Conservation (phyloP, 2,888 invertebrate species). For the Aspidapion aeneum region DNA sequence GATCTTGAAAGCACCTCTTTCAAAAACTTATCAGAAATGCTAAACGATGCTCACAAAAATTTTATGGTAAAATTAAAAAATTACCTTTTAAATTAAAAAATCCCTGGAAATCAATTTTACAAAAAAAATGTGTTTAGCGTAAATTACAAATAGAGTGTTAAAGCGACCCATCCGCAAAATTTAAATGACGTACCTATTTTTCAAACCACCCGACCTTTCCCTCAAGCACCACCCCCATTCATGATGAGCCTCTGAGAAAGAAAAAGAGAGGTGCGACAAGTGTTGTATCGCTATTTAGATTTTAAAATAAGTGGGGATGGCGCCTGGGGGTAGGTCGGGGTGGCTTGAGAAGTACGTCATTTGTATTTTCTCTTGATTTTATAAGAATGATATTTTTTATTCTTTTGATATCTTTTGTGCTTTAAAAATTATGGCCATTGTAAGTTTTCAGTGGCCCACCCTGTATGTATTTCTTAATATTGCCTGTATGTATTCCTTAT, state of each 20-base stretch:
- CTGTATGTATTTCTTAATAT: no score
- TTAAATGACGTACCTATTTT: not conserved
- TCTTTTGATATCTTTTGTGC: not conserved
- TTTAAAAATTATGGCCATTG: not conserved
- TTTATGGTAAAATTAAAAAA: not conserved
- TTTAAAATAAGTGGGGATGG: not conserved
- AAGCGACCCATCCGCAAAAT: not conserved
- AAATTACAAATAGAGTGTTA: no score
- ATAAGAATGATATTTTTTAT: not conserved
- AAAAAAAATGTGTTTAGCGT: no score
- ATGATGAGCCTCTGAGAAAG: no score
- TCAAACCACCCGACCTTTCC: not conserved
- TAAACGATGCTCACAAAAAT: not conserved
- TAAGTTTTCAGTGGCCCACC: not conserved
- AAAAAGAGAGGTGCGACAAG: not conserved
- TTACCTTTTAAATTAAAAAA: no score
- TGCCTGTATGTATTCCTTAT: no score
- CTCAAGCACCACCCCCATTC: no score
- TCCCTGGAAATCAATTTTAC: not conserved
- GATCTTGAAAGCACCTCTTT: not conserved
- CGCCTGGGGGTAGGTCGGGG: not conserved
- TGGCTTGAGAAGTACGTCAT: not conserved
- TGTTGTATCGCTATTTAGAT: not conserved
- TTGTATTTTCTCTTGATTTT: not conserved
- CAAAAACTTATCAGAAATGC: not conserved